Evolutionary conservation across 1,140 invertebrate species (phyloP).

Genomic region (Monochamus saltuarius): DNA sequence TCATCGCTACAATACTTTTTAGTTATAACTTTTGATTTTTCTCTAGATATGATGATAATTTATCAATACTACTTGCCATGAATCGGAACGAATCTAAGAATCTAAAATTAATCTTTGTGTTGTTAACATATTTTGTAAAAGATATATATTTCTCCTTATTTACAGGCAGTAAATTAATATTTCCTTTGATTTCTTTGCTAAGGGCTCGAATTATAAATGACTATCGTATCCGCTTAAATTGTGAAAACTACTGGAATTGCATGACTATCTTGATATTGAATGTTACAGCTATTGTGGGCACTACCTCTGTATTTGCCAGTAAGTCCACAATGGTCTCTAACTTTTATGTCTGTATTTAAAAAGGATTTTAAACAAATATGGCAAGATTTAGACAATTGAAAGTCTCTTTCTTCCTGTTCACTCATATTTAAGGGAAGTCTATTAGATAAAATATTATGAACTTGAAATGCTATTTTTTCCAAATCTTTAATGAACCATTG

Average conservation of each 20-base stretch:
- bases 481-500: conserved; percentile 25
- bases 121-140: conserved; percentile 26
- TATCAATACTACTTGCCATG: too few species aligned
- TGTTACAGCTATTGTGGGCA: conserved; percentile 47
- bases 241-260: conserved; percentile 30
- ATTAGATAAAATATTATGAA: conserved; percentile 25
- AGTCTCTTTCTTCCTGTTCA: conserved; percentile 4
- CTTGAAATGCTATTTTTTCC: conserved; percentile 26
- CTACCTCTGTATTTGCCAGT: conserved; percentile 41
- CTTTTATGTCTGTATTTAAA: conserved; percentile 23
- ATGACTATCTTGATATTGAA: conserved; percentile 38
- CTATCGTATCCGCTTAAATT: conserved; percentile 26
- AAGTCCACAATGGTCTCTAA: conserved; percentile 31
- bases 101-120: too few species aligned
- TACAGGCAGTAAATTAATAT: conserved; percentile 21
- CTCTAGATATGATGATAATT: too few species aligned
- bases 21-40: too few species aligned
- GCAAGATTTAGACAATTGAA: conserved; percentile 22
- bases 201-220: conserved; percentile 23
- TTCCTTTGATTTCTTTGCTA: conserved; percentile 14
- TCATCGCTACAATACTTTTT: too few species aligned
- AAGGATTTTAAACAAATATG: conserved; percentile 39
- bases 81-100: too few species aligned
- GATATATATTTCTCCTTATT: conserved; percentile 30
- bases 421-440: conserved; percentile 24